Percentiles rank a stretch among this genome's conserved stretches.
phyloP scores from a whole-genome alignment of 2,797 vertebrate species.

The Enteromius fasciolatus region DNA sequence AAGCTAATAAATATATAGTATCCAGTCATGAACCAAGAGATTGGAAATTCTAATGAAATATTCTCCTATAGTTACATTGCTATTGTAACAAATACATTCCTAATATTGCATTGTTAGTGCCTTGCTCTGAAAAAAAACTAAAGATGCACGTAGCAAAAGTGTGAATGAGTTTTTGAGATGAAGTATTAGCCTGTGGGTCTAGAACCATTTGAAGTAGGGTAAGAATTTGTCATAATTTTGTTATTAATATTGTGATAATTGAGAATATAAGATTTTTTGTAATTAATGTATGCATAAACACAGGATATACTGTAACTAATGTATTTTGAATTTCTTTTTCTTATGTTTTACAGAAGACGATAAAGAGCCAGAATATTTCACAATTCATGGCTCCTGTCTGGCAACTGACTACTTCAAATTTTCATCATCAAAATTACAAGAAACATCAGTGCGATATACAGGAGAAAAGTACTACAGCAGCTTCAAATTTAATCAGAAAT shows the following conservation, averaged over 20 bases:
- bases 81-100: background rate
- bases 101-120: background rate
- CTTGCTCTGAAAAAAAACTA: background rate
- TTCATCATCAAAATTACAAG: too few species aligned
- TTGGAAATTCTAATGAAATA: background rate
- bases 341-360: conserved; percentile 59
- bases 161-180: conserved; percentile 32
- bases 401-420: conserved; percentile 53
- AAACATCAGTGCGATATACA: rapidly evolving
- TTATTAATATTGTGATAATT: background rate
- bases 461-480: conserved; percentile 49
- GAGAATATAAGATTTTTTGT: background rate
- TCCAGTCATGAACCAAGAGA: background rate
- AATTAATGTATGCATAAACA: conserved; percentile 15
- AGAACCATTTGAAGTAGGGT: background rate
- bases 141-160: background rate
- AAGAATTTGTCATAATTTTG: background rate
- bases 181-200: background rate
- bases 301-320: conserved; percentile 5
- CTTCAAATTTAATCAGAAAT: background rate
- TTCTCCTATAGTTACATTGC: background rate
- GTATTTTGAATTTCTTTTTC: conserved; percentile 46
- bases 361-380: background rate
- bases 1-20: background rate
- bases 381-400: conserved; percentile 65